These are phyloP conservation scores for Melipona beecheii DNA, from an alignment of 2,888 invertebrate genomes.

Conservation along the genomic window DNA sequence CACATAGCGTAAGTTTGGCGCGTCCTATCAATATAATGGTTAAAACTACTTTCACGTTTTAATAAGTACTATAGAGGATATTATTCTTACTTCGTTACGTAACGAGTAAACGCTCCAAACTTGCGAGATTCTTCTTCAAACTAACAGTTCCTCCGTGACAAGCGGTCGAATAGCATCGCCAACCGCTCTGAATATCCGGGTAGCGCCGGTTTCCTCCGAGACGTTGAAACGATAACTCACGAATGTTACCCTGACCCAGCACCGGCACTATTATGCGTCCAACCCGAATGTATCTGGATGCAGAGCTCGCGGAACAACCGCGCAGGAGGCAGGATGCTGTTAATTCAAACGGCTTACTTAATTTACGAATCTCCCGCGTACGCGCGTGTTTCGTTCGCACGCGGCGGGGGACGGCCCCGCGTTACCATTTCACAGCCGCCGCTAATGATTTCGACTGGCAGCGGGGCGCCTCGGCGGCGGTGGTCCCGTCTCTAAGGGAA, in stretches of 20 bases:
- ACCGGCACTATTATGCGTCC: not conserved
- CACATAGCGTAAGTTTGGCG: too few relatives aligned
- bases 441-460: conserved; percentile 33
- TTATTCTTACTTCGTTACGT: too few relatives aligned
- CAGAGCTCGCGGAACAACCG: not conserved
- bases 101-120: too few relatives aligned
- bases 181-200: not conserved
- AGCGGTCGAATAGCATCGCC: too few relatives aligned
- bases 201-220: not conserved
- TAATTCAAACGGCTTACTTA: conserved; percentile 31
- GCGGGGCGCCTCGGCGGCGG: conserved; percentile 1
- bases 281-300: conserved; percentile 1
- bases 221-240: conserved; percentile 1
- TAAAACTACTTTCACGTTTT: too few relatives aligned
- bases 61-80: too few relatives aligned
- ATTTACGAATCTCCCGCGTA: conserved; percentile 29
- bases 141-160: too few relatives aligned
- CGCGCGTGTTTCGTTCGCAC: conserved; percentile 9
- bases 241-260: not conserved
- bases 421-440: conserved; percentile 12
- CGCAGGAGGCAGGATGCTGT: not conserved
- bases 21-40: too few relatives aligned
- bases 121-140: too few relatives aligned
- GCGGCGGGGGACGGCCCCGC: not conserved
- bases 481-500: conserved; percentile 21